Evolutionary conservation across 2,113 vertebrate species (phyloP).

Genomic region (Benitochromis conjunctus): DNA sequence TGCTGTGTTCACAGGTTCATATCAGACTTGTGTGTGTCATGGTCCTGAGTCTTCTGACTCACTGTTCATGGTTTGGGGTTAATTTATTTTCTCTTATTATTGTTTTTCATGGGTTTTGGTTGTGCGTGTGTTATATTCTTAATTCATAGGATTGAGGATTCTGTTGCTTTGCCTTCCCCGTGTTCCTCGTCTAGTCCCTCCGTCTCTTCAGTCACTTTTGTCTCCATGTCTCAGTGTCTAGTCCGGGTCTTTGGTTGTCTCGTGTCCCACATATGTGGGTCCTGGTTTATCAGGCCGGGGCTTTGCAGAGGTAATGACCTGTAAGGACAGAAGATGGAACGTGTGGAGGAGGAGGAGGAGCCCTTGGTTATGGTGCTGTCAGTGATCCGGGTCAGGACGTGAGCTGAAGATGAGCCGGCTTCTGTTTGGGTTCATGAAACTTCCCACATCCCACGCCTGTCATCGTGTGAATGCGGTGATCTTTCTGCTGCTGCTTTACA

Average conservation of each 20-base stretch:
- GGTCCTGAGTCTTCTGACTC: background rate
- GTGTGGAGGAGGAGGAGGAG: background rate
- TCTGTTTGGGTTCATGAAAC: background rate
- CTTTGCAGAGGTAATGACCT: background rate
- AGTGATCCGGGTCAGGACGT: background rate
- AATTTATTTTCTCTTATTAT: background rate
- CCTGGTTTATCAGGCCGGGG: background rate
- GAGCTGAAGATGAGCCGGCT: background rate
- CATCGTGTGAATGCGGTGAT: background rate
- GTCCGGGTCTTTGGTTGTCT: accelerated
- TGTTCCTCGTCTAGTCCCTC: background rate
- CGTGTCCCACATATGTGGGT: background rate
- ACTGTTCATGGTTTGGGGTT: background rate
- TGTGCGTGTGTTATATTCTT: background rate
- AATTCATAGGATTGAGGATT: background rate
- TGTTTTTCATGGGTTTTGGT: background rate
- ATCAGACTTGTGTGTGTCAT: background rate
- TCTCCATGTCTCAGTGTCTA: background rate
- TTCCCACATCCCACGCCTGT: background rate
- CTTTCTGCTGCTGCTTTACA: background rate
- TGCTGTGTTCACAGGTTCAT: background rate
- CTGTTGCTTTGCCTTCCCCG: background rate
- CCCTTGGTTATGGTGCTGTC: background rate
- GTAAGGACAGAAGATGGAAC: background rate
- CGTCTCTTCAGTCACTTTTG: background rate